phyloP scores from a whole-genome alignment of 1,140 invertebrate species.

The Metopolophium dirhodum region DNA sequence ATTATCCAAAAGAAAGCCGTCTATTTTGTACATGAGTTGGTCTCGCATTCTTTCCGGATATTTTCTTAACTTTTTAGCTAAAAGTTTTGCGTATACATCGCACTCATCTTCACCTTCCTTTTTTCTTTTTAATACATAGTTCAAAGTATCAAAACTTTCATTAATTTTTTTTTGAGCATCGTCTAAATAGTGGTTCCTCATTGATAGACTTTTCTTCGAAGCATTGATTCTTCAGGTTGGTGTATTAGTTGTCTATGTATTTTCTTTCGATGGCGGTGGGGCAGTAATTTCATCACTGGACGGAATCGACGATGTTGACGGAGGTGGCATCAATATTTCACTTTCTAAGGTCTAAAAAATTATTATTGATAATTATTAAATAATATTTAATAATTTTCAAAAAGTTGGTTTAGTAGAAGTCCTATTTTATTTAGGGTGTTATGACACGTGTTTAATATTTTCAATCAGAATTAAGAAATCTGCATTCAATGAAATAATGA shows the following conservation, averaged over 20 bases:
- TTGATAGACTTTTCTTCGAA: neutral
- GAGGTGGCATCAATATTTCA: slow-evolving; percentile 1
- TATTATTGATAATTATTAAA: slow-evolving; percentile 2
- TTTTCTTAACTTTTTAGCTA: slow-evolving; percentile 60
- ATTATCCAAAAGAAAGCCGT: slow-evolving; percentile 46
- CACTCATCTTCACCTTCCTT: slow-evolving; percentile 53
- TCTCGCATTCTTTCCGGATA: slow-evolving; percentile 60
- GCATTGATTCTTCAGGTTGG: neutral
- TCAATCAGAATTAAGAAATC: too few species aligned
- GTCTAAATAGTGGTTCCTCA: slow-evolving; percentile 11
- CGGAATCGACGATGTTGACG: slow-evolving; percentile 4
- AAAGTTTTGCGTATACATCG: slow-evolving; percentile 57
- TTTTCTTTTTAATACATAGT: slow-evolving; percentile 12
- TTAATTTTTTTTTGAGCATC: slow-evolving; percentile 33
- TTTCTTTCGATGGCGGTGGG: neutral
- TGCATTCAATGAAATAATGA: too few species aligned
- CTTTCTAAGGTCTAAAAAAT: neutral
- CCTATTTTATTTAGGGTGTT: too few species aligned
- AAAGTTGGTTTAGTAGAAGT: too few species aligned
- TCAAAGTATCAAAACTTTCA: slow-evolving; percentile 21
- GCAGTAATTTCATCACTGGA: neutral
- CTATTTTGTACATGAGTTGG: slow-evolving; percentile 60
- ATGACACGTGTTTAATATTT: too few species aligned
- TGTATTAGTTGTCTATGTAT: neutral
- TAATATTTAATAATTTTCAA: neutral